Evolutionary conservation across 2,797 vertebrate species (phyloP), one percentile per base, ranked within the genome.

Genomic region (Xenops minutus): DNA sequence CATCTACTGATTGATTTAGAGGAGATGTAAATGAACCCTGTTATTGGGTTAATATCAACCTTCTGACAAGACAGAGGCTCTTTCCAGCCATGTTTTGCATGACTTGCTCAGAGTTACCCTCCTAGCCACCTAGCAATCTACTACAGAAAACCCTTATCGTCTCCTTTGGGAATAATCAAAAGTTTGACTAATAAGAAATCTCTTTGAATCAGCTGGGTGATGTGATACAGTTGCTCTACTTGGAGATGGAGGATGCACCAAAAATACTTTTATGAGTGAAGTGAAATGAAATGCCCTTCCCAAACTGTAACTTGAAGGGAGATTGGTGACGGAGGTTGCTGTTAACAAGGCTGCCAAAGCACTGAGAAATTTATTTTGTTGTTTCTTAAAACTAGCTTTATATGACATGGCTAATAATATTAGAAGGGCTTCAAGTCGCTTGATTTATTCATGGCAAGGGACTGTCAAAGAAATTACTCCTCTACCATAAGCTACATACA

Each of bases 401-500:
- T 71, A 23, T 61, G 44, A 75, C 62, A 68, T 4, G 7, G 46
- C 24, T 88, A 77, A 68, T 59, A 78, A 39, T 58, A 62, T 39
- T 54, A 46, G 72, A 74, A 85, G 30, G 49, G 23, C 34, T 93
- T 91, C 54, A 75, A 48, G 51, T 30, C 75, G 24, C 26, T n/a
- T 29, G 20, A 55, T 66, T 83, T 64, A 36, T 54, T 90, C 46
- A 24, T 7, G 58, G 54, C 41, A 81, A 88, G 34, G 32, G 48
- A 61, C 34, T 85, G 56, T 67, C 73, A 84, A 46, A 86, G 23
- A 75, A 77, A 75, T 78, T 49, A 78, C 21, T 77, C 48, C 39
- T 77, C 14, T 80, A 11, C 17, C 1, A 2, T 52, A 52, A 77
- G 32, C n/a, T 46, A n/a, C 0, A 0, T 30, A 58, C 16, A 27